Conservation (phyloP, 64 coral and sea anemone genomes). For the Stichodactyla helianthus region DNA sequence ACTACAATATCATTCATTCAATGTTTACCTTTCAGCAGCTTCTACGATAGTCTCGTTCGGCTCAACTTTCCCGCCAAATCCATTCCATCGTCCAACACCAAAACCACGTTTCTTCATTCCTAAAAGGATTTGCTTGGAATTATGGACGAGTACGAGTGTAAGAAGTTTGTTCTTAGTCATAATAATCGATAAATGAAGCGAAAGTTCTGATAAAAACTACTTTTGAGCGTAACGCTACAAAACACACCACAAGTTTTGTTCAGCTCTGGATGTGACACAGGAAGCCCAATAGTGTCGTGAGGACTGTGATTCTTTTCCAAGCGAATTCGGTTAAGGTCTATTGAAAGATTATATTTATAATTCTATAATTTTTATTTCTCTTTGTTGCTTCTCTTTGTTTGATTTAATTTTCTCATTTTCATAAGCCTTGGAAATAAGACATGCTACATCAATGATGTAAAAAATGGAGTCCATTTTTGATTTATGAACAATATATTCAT, state of each 20-base stretch:
- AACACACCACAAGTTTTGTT: no score
- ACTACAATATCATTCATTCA: not conserved
- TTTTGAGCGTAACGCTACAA: not conserved
- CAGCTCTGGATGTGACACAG: not conserved
- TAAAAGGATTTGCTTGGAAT: conserved; percentile 59
- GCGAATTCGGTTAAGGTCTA: no score
- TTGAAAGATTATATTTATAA: no score
- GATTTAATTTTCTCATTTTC: no score
- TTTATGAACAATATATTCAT: no score
- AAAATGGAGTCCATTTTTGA: no score
- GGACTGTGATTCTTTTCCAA: no score
- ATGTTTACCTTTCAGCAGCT: conserved; percentile 57
- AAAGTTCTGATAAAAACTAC: not conserved
- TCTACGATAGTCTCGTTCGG: conserved; percentile 63
- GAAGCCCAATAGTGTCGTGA: not conserved
- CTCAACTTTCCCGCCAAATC: conserved; percentile 99
- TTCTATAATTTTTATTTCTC: no score
- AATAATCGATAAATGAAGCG: not conserved
- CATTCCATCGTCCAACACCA: conserved; percentile 93
- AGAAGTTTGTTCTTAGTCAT: conserved; percentile 80
- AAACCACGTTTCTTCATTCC: conserved; percentile 99
- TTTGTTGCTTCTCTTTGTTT: no score
- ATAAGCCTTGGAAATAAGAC: no score
- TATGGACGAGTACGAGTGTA: conserved; percentile 71
- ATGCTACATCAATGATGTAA: no score